Evolutionary conservation across 2,797 vertebrate species (phyloP), one percentile per base, ranked within the genome.

Genomic region (Melopsittacus undulatus): DNA sequence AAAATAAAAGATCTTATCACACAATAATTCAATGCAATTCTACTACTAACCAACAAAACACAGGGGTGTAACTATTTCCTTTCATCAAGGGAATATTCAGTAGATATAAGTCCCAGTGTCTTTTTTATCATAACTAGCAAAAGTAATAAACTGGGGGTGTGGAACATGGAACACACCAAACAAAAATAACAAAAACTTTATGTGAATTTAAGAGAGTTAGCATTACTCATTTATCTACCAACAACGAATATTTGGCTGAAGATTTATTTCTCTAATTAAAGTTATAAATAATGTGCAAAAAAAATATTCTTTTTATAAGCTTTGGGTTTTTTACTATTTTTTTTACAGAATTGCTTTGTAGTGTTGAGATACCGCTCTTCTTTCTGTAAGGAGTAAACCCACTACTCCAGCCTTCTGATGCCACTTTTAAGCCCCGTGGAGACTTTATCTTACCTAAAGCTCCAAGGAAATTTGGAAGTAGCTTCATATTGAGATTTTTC

Each of bases 181-280:
- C 20, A 27, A 88, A 87, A 18, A 3, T n/a, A 78, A 49, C 18
- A 75, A 78, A 88, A 75, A 29, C 4, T 36, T 11, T 18, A 1
- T 11, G 10, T 34, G 4, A 74, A 77, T 83, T 89, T 42, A 83
- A 40, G 16, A 87, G 14, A 79, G 34, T 69, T 76, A 51, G 3
- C 7, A 11, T 32, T 86, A 14, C 11, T 81, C 0, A 0, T 7
- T 83, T 89, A 12, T 46, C 8, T 26, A 77, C 5, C n/a, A 91
- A 54, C 9, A 69, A 46, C 90, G 46, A 62, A 30, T 63, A 57
- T 52, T 23, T 72, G 34, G 17, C 26, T 81, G 40, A 59, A 78
- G 70, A 59, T 61, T 51, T 88, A 56, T 82, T 75, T 93, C 24
- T 79, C 63, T 83, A 83, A 93, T 64, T 85, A 83, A 86, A 76